Evolutionary conservation across 64 coral and sea anemone species (phyloP).

Genomic region (Pocillopora damicornis): DNA sequence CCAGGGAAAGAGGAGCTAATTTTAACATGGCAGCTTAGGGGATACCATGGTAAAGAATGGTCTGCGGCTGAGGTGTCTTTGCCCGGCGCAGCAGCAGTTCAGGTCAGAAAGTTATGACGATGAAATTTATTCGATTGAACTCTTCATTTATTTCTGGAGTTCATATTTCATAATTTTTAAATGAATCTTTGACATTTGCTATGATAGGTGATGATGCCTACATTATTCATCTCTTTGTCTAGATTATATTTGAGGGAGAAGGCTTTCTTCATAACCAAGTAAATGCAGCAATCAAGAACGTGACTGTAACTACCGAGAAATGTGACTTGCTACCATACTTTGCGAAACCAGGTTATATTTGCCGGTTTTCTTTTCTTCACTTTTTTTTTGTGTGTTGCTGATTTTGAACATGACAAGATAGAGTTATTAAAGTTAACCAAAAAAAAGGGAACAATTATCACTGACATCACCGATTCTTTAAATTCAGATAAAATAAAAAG

Average conservation of each 20-base stretch:
- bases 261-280: not conserved
- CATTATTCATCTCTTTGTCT: not conserved
- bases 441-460: too few relatives aligned
- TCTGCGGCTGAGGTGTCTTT: not conserved
- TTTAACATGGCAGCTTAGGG: not conserved
- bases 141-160: too few relatives aligned
- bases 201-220: too few relatives aligned
- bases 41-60: constrained; percentile 21
- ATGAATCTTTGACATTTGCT: too few relatives aligned
- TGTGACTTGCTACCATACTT: not conserved
- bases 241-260: not conserved
- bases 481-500: too few relatives aligned
- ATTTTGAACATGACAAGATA: too few relatives aligned
- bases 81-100: not conserved
- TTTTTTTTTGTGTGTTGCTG: too few relatives aligned
- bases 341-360: not conserved
- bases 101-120: not conserved
- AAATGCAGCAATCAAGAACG: not conserved
- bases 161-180: too few relatives aligned
- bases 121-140: not conserved
- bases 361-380: too few relatives aligned
- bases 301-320: not conserved
- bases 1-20: not conserved
- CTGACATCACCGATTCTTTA: too few relatives aligned
- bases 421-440: too few relatives aligned